Base-by-base conservation (phyloP, 2,888 invertebrate genomes). In the Caenorhabditis sp. region DNA sequence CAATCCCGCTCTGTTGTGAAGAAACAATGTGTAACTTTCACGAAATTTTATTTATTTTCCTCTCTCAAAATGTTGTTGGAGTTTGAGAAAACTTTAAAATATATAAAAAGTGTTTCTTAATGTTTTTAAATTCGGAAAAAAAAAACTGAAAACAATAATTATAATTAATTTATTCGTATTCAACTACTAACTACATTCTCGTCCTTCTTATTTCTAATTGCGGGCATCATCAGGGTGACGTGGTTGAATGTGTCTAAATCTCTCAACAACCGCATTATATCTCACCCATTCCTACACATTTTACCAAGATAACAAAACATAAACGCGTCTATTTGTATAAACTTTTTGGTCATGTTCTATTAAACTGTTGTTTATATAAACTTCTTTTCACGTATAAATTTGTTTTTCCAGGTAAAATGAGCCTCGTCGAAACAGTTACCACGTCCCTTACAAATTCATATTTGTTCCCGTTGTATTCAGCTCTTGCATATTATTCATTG, bases 401-500 rank as follows among this genome's bases (percentile, higher is more conserved):
- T 43, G 2, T 3, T 3, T 12, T 60, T 66, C 14, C 61, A 66
- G 61, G 17, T 36, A 50, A 50, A 19, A 50, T 50, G 50, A 19
- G 50, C 17, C 21, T 53, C 8, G 24, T 53, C 1, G 53, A n/a
- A 8, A 53, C 50, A 17, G 53, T 23, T 1, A 53, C 10, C 1
- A n/a, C n/a, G 24, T 26, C 26, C 4, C 54, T 61, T 5, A n/a
- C 57, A 17, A 65, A 58, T 49, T 21, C 57, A 21, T 64, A 66
- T 62, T 73, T 65, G 14, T 71, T 61, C 53, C 78, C 78, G 17
- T 55, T 72, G 17, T 69, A 66, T 23, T 71, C 74, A 3, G 76
- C 76, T 3, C 55, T 76, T n/a, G 66, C 64, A 17, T 78, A 66
- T 54, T 78, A 68, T 53, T 55, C 65, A 3, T 21, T 67, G 3